Conservation (phyloP, 2,797 vertebrate species). For the Babyrousa celebensis region DNA sequence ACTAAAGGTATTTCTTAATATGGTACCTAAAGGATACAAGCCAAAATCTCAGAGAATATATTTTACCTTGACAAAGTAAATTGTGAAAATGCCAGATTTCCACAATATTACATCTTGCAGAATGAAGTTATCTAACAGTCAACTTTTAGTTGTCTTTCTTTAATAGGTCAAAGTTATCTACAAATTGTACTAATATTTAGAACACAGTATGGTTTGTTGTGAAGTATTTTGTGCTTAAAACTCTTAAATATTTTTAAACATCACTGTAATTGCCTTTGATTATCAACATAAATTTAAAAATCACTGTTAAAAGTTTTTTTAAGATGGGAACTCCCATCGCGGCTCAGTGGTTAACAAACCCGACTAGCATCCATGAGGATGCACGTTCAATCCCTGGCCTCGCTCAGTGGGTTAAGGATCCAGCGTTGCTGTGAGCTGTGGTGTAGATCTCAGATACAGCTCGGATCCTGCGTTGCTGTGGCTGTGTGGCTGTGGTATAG, state of each 20-base stretch:
- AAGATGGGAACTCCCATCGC: not conserved
- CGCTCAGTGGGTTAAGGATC: no score
- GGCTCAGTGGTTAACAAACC: no score
- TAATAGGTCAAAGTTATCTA: slow-evolving; percentile 1
- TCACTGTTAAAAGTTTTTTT: slow-evolving; percentile 51
- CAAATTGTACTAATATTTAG: slow-evolving; percentile 51
- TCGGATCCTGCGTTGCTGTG: no score
- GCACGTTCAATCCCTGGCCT: no score
- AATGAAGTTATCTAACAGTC: slow-evolving; percentile 53
- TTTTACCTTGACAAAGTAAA: slow-evolving; percentile 61
- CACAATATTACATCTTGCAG: slow-evolving; percentile 50
- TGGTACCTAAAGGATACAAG: slow-evolving; percentile 61
- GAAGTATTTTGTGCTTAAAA: slow-evolving; percentile 58
- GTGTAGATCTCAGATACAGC: no score
- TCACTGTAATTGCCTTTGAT: slow-evolving; percentile 12
- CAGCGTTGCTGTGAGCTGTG: no score
- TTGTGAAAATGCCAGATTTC: slow-evolving; percentile 71
- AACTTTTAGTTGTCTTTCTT: slow-evolving; percentile 69
- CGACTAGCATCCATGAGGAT: no score
- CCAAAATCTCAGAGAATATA: slow-evolving; percentile 72
- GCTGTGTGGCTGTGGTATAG: no score
- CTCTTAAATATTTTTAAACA: slow-evolving; percentile 61
- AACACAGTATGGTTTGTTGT: slow-evolving; percentile 37
- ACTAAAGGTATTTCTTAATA: slow-evolving; percentile 66
- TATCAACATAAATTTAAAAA: slow-evolving; percentile 70